Evolutionary conservation across 2,888 invertebrate species (phyloP), one percentile per base, ranked within the genome.

Genomic region (Alcis repandata): DNA sequence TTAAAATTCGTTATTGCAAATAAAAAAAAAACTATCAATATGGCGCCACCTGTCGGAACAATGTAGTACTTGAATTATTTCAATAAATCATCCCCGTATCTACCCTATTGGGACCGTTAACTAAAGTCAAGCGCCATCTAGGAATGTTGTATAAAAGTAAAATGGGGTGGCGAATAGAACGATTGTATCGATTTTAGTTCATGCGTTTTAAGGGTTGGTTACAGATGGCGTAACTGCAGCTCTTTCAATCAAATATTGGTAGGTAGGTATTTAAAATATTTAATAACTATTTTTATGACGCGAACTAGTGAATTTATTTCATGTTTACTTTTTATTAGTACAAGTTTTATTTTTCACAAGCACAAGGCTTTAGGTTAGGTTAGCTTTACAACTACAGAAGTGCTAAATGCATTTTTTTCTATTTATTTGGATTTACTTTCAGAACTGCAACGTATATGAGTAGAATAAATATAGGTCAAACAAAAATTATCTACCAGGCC

Each of bases 71-170:
- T 9, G 13, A 6, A 40, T 15, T 20, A 8, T 32, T 40, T 32
- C 6, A n/a, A 2, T n/a, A 20, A 43, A 11, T 48, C 51, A 49
- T 45, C 59, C 59, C 63, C 22, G 13, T 27, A 59, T 38, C 64
- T 19, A 64, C 64, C 64, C 64, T 27, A 22, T 48, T 10, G 13
- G 3, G 0, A 48, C 13, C n/a, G 13, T 7, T 11, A 45, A 1
- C 1, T 7, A 13, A n/a, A 46, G 15, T 0, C n/a, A 45, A 76
- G 68, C 84, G 87, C 89, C 89, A 89, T 86, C 90, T 89, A 66
- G 68, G 43, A 36, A 58, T 17, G 2, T 17, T 22, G 17, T 49
- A 62, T 69, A 77, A 62, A 74, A 63, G 60, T 67, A 36, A 43
- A 51, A 71, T 68, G 63, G 53, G 64, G 64, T 64, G 27, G 59